Percentiles rank a stretch among this genome's conserved stretches.
phyloP scores from a whole-genome alignment of 2,888 invertebrate species.

The Cylloceria caligata region DNA sequence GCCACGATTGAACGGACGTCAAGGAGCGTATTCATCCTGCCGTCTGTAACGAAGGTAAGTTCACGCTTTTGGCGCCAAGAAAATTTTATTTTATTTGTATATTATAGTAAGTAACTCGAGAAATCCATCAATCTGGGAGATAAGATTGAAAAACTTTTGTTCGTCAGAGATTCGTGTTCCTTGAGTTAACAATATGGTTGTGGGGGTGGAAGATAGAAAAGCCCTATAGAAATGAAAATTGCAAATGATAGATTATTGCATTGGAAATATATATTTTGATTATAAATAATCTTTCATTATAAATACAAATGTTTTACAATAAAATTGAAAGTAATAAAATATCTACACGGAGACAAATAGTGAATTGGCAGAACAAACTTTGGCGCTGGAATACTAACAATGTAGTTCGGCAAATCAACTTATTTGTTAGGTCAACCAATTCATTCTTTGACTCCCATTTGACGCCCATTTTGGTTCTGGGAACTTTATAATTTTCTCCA shows the following conservation, averaged over 20 bases:
- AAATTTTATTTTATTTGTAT: background rate
- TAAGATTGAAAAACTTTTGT: background rate
- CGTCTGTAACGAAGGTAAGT: slow-evolving; percentile 81
- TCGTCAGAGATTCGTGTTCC: background rate
- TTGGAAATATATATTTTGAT: too few relatives aligned
- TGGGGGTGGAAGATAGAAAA: slow-evolving; percentile 1
- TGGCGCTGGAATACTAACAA: too few relatives aligned
- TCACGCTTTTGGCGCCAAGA: slow-evolving; percentile 6
- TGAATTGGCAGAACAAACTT: too few relatives aligned
- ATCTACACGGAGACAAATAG: too few relatives aligned
- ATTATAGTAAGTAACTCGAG: background rate
- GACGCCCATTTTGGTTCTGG: too few relatives aligned
- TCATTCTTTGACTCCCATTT: too few relatives aligned
- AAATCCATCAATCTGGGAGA: background rate
- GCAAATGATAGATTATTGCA: background rate
- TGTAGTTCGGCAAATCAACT: too few relatives aligned
- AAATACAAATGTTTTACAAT: background rate
- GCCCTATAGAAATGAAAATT: background rate
- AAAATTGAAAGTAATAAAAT: too few relatives aligned
- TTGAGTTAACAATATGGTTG: background rate
- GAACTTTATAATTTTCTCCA: too few relatives aligned
- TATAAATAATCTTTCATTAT: background rate
- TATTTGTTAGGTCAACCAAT: too few relatives aligned
- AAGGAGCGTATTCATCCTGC: slow-evolving; percentile 77
- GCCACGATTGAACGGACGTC: slow-evolving; percentile 69